Evolutionary conservation across 2,888 invertebrate genomes (phyloP).

Genomic region (Epistrophe eligans): DNA sequence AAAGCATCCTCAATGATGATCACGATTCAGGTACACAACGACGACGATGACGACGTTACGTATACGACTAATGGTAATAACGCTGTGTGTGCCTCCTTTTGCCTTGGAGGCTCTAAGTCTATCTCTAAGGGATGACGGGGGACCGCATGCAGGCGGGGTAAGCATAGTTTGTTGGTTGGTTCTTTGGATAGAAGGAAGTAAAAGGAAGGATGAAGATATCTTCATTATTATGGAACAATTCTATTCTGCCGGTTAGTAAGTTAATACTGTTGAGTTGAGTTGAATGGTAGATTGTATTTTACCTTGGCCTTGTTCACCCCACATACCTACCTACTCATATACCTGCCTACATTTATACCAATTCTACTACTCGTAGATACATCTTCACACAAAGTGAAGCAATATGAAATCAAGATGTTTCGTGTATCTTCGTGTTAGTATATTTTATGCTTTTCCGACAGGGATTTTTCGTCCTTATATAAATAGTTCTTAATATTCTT

Average conservation of each 20-base stretch:
- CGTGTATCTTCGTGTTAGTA: constrained; percentile 40
- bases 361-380: not conserved
- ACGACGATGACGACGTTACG: constrained; percentile 23
- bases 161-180: not conserved
- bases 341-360: no score
- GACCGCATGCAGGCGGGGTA: not conserved
- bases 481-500: not conserved
- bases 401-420: constrained; percentile 70
- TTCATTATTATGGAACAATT: constrained; percentile 71
- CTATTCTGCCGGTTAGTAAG: constrained; percentile 68
- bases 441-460: constrained; percentile 36
- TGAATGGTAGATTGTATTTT: constrained; percentile 57
- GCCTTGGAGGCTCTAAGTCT: constrained; percentile 26
- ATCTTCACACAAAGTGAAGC: constrained; percentile 27
- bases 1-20: constrained; percentile 63
- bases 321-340: not conserved
- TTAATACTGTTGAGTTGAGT: constrained; percentile 67
- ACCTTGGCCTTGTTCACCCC: constrained; percentile 56
- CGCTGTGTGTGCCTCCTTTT: constrained; percentile 36
- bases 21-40: constrained; percentile 57
- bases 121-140: not conserved
- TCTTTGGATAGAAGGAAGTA: not conserved
- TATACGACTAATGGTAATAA: constrained; percentile 61
- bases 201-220: constrained; percentile 62
- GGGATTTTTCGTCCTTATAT: constrained; percentile 47